Evolutionary conservation across 2,888 invertebrate species (phyloP).

Genomic region (Pheosia tremula): DNA sequence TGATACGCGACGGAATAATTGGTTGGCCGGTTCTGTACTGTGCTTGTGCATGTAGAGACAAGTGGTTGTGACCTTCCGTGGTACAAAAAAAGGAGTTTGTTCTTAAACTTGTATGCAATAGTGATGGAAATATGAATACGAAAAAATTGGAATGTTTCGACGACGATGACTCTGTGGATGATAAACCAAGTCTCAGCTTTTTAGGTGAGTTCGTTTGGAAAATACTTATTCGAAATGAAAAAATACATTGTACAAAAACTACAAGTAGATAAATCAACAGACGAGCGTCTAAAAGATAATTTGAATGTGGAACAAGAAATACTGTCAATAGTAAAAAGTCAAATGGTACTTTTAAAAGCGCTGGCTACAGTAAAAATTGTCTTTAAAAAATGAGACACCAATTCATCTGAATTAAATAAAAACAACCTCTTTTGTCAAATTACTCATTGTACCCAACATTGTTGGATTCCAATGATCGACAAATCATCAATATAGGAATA

Average conservation of each 20-base stretch:
- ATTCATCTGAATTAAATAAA: background rate
- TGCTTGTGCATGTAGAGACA: slow-evolving; percentile 64
- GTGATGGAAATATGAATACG: slow-evolving; percentile 75
- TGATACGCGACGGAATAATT: slow-evolving; percentile 24
- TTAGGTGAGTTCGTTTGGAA: slow-evolving; percentile 63
- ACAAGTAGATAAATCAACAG: too few relatives aligned
- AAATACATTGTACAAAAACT: too few relatives aligned
- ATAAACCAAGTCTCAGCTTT: slow-evolving; percentile 80
- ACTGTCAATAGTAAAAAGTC: background rate
- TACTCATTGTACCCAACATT: too few relatives aligned
- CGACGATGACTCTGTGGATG: slow-evolving; percentile 74
- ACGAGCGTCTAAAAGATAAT: too few relatives aligned
- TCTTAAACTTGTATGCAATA: slow-evolving; percentile 53
- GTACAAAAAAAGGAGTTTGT: slow-evolving; percentile 55
- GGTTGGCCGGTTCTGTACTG: slow-evolving; percentile 33
- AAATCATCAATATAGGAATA: slow-evolving; percentile 14
- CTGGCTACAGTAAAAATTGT: background rate
- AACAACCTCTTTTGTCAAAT: background rate
- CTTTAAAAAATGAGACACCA: background rate
- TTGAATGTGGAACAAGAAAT: too few relatives aligned
- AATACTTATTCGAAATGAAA: too few relatives aligned
- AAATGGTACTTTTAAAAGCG: background rate
- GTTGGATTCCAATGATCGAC: background rate
- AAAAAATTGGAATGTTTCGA: slow-evolving; percentile 81
- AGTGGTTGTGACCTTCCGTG: slow-evolving; percentile 75